Evolutionary conservation across 92 coral and sea anemone species (phyloP).

Genomic region (Porites divaricata): DNA sequence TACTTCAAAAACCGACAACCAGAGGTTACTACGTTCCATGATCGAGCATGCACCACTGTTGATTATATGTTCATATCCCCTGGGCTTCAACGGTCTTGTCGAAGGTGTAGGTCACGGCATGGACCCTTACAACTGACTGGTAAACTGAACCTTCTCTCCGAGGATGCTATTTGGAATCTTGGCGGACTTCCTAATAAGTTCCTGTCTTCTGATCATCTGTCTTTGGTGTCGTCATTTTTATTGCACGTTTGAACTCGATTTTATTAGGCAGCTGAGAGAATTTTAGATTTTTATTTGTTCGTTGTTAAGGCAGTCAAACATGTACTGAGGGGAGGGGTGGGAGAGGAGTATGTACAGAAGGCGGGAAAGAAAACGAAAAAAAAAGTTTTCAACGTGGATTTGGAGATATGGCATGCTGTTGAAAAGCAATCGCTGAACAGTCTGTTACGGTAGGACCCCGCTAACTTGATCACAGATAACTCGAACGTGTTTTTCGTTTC

Average conservation of each 20-base stretch:
- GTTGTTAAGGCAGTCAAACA: too few relatives aligned
- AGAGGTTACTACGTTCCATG: conserved; percentile 94
- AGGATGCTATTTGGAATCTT: conserved; percentile 39
- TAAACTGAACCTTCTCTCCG: conserved; percentile 65
- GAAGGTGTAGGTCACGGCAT: conserved; percentile 37
- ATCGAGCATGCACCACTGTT: conserved; percentile 80
- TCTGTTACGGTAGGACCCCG: too few relatives aligned
- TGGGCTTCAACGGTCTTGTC: conserved; percentile 40
- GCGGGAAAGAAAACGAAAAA: too few relatives aligned
- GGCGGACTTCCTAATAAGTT: conserved; percentile 79
- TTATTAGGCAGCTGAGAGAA: not conserved
- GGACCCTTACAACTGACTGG: conserved; percentile 74
- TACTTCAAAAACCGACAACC: conserved; percentile 37
- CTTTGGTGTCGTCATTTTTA: conserved; percentile 83
- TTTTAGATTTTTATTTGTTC: not conserved
- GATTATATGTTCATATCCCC: conserved; percentile 84
- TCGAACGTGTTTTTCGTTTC: too few relatives aligned
- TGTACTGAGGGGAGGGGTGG: too few relatives aligned
- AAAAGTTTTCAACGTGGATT: too few relatives aligned
- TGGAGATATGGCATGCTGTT: too few relatives aligned
- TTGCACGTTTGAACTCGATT: conserved; percentile 32
- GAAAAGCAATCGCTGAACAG: too few relatives aligned
- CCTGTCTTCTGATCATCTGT: conserved; percentile 93
- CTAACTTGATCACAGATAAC: too few relatives aligned
- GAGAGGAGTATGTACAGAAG: too few relatives aligned